These are phyloP conservation scores for Channa argus DNA, from an alignment of 2,113 vertebrate genomes.

Conservation along the genomic window DNA sequence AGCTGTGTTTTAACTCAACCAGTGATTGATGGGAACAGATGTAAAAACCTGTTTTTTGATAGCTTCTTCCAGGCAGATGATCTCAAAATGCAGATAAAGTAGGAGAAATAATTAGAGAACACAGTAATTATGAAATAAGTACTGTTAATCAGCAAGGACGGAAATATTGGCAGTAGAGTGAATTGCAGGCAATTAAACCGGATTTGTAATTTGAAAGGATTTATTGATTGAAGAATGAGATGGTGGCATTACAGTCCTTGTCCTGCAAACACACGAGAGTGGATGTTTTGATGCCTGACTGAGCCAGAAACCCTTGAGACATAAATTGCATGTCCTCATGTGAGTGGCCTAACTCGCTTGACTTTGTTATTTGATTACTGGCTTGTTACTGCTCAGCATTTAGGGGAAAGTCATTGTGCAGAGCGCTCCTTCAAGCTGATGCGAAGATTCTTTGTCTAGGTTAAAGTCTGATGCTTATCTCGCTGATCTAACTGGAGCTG, in stretches of 20 bases:
- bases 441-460: conserved; percentile 66
- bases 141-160: conserved; percentile 59
- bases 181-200: conserved; percentile 61
- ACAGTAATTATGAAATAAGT: conserved; percentile 56
- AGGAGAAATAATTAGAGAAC: conserved; percentile 27
- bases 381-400: conserved; percentile 46
- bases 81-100: conserved; percentile 9
- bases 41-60: conserved; percentile 6
- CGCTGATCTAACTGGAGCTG: conserved; percentile 74
- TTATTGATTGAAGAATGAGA: conserved; percentile 44
- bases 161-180: conserved; percentile 40
- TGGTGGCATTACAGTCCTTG: background rate
- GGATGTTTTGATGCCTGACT: conserved; percentile 24
- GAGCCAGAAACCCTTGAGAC: conserved; percentile 19
- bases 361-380: conserved; percentile 63
- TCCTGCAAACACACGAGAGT: conserved; percentile 1
- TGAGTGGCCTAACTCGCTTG: conserved; percentile 38
- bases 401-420: conserved; percentile 35
- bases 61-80: conserved; percentile 9
- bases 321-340: conserved; percentile 29
- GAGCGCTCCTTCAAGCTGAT: conserved; percentile 51
- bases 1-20: conserved; percentile 52
- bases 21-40: conserved; percentile 57
- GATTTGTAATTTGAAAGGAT: conserved; percentile 49
- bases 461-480: conserved; percentile 72